Conservation (phyloP, 2,113 vertebrate genomes). For the Pteruthius melanotis region DNA sequence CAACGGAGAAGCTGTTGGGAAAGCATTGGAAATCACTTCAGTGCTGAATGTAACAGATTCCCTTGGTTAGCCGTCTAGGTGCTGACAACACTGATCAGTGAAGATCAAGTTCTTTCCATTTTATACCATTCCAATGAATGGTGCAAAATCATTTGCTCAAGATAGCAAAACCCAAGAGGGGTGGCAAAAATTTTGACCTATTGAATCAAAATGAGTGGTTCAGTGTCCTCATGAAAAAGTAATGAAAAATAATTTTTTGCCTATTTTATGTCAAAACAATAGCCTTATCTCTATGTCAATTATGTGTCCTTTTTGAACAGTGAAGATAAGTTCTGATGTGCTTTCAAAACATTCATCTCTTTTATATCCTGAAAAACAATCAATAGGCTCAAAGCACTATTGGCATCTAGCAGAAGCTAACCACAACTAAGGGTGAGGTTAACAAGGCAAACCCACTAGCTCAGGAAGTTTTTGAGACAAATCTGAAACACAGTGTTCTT, state of each 20-base stretch:
- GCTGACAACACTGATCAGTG: not conserved
- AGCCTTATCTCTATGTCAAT: not conserved
- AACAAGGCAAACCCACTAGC: not conserved
- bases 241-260: not conserved
- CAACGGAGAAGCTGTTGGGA: not conserved
- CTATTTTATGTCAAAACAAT: not conserved
- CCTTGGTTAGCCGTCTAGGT: not conserved
- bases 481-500: slow-evolving; percentile 14
- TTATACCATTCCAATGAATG: not conserved
- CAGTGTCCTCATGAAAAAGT: not conserved
- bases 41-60: not conserved
- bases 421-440: not conserved
- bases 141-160: not conserved
- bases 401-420: not conserved
- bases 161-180: not conserved
- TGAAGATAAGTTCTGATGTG: not conserved
- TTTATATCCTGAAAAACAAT: not conserved
- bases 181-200: not conserved
- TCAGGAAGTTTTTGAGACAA: slow-evolving; percentile 50
- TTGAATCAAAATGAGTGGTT: not conserved
- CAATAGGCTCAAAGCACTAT: not conserved
- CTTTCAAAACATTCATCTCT: not conserved
- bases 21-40: not conserved
- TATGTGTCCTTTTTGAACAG: not conserved
- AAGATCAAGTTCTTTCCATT: not conserved